These are phyloP conservation scores for Herpetotheres cachinnans DNA, from an alignment of 2,113 vertebrate genomes.

Conservation along the genomic window DNA sequence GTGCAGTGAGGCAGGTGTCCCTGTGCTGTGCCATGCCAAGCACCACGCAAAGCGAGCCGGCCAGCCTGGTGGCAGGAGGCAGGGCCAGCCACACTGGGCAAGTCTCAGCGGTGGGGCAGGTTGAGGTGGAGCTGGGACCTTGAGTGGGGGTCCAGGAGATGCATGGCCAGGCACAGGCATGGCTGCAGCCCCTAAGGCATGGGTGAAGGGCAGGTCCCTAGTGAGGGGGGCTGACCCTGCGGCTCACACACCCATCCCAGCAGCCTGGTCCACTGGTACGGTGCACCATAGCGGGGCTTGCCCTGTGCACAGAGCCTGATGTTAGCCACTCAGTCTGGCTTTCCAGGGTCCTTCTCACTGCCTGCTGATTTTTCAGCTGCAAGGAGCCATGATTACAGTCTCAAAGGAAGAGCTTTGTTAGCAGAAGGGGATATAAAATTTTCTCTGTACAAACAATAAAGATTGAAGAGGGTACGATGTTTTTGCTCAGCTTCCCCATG, in stretches of 20 bases:
- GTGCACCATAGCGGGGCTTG: accelerated
- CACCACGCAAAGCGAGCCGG: accelerated
- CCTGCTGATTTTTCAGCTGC: neutral
- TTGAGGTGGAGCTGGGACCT: accelerated
- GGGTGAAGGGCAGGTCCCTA: neutral
- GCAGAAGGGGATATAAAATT: constrained; percentile 3
- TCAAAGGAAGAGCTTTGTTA: neutral
- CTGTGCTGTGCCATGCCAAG: accelerated
- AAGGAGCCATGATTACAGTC: neutral
- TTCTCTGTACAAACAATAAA: neutral
- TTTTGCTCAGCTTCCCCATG: neutral
- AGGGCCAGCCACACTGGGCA: accelerated
- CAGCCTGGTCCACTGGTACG: accelerated
- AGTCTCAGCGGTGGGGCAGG: accelerated
- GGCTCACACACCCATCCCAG: too few species aligned
- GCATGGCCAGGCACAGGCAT: neutral
- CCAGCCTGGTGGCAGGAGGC: accelerated
- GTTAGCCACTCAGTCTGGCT: neutral
- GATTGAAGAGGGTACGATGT: neutral
- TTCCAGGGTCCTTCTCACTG: neutral
- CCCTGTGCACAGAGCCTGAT: neutral
- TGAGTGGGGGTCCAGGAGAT: accelerated
- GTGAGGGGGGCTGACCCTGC: accelerated
- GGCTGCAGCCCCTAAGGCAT: neutral
- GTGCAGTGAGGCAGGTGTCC: neutral